A percentile compares a stretch with the other conserved stretches of the same genome.
Evolutionary conservation across 2,797 vertebrate genomes (phyloP).

Genomic region (Pseudomugil tenellus): DNA sequence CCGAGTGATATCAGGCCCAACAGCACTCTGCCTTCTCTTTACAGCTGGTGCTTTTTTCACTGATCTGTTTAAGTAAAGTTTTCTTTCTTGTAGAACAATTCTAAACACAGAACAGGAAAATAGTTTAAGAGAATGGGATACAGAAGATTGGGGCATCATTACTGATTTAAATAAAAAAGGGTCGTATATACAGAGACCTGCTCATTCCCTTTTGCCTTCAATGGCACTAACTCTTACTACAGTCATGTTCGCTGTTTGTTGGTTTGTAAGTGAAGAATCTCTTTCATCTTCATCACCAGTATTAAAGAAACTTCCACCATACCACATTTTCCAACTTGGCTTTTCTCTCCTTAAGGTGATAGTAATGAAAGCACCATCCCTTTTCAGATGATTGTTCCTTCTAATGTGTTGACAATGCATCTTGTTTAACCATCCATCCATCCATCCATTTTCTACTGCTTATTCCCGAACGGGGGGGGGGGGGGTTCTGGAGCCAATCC

Average conservation of each 20-base stretch:
- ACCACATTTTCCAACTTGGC: constrained; percentile 26
- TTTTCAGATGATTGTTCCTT: constrained; percentile 46
- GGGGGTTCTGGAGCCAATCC: too few relatives aligned
- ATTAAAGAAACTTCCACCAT: not conserved
- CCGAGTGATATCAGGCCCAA: not conserved
- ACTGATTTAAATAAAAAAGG: constrained; percentile 17
- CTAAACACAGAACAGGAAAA: too few relatives aligned
- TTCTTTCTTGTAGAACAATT: too few relatives aligned
- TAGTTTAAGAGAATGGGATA: constrained; percentile 14
- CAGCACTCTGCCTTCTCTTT: not conserved
- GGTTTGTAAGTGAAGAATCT: constrained; percentile 35
- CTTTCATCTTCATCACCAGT: constrained; percentile 59
- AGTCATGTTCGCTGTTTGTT: constrained; percentile 36
- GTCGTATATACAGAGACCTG: not conserved
- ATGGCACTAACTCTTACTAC: constrained; percentile 46
- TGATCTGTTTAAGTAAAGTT: not conserved
- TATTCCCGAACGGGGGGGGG: too few relatives aligned
- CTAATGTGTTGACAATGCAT: constrained; percentile 52
- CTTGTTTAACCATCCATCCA: constrained; percentile 16
- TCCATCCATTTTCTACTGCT: too few relatives aligned
- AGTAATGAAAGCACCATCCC: constrained; percentile 50
- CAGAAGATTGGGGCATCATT: constrained; percentile 4
- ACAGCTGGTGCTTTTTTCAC: not conserved
- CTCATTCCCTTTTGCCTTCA: constrained; percentile 8
- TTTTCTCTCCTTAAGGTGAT: constrained; percentile 35